Percentiles rank a stretch among this genome's conserved stretches.
Conservation (phyloP, 1,140 invertebrate genomes). For the Brachionus rotundiformis region DNA sequence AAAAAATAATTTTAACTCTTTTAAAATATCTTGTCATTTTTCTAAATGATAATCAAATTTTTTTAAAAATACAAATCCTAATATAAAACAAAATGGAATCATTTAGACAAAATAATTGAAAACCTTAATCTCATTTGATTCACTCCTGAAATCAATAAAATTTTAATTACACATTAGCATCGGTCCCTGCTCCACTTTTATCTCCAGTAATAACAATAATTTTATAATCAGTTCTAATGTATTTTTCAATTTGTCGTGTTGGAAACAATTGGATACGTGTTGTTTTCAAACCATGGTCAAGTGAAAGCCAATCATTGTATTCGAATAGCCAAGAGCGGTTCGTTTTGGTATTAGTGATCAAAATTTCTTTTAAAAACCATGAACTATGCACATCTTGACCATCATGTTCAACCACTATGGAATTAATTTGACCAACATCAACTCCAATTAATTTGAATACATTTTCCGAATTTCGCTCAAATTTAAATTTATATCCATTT, state of each 20-base stretch:
- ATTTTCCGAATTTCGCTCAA: constrained; percentile 40
- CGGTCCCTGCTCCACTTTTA: constrained; percentile 55
- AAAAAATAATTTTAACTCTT: too few relatives aligned
- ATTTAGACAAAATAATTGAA: too few relatives aligned
- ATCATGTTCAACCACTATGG: constrained; percentile 56
- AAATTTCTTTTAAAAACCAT: constrained; percentile 63
- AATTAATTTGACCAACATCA: constrained; percentile 42
- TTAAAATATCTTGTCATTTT: too few relatives aligned
- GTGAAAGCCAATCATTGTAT: constrained; percentile 63
- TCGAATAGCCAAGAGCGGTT: constrained; percentile 62
- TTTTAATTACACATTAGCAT: constrained; percentile 56
- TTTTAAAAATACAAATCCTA: too few relatives aligned
- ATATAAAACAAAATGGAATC: too few relatives aligned
- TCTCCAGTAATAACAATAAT: constrained; percentile 58
- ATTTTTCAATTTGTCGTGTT: constrained; percentile 15
- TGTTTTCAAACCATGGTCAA: constrained; percentile 52
- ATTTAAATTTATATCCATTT: constrained; percentile 42
- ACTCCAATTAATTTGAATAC: constrained; percentile 40
- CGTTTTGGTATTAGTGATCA: constrained; percentile 60
- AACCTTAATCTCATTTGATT: too few relatives aligned
- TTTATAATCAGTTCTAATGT: constrained; percentile 55
- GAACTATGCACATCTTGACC: constrained; percentile 60
- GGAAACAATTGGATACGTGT: not conserved
- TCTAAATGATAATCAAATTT: too few relatives aligned
- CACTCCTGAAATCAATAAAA: too few relatives aligned